Evolutionary conservation across 2,113 vertebrate genomes (phyloP).

Genomic region (Lepus americanus): DNA sequence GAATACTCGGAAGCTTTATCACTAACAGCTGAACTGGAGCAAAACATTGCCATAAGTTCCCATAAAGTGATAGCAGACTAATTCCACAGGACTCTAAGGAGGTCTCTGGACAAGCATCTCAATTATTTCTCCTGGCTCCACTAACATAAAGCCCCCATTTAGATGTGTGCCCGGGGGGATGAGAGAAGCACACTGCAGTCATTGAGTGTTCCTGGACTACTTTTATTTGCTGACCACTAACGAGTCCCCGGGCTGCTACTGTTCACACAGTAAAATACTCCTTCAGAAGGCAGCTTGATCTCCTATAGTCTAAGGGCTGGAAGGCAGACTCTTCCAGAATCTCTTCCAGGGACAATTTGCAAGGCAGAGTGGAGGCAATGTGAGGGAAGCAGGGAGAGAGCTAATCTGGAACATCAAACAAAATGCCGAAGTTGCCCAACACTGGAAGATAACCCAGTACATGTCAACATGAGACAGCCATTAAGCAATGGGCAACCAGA

Average conservation of each 20-base stretch:
- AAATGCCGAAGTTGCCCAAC: slow-evolving; percentile 51
- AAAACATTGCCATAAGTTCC: neutral
- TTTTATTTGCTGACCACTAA: slow-evolving; percentile 72
- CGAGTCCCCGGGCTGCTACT: neutral
- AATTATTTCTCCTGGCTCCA: slow-evolving; percentile 32
- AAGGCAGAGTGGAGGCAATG: neutral
- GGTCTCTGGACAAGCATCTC: slow-evolving; percentile 65
- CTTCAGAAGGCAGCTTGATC: neutral
- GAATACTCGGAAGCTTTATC: neutral
- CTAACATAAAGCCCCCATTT: slow-evolving; percentile 57
- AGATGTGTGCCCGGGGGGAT: neutral
- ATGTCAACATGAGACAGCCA: slow-evolving; percentile 51
- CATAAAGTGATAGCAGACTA: neutral
- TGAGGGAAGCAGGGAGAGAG: neutral
- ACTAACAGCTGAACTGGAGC: neutral
- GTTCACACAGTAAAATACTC: neutral
- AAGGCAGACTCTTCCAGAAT: neutral
- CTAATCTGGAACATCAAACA: slow-evolving; percentile 71
- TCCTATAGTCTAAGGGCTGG: neutral
- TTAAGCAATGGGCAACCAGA: slow-evolving; percentile 34
- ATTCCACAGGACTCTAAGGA: slow-evolving; percentile 36
- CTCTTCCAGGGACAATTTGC: neutral
- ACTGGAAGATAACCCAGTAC: neutral
- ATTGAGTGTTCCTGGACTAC: slow-evolving; percentile 45
- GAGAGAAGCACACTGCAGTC: slow-evolving; percentile 16